Base-by-base conservation (phyloP, 1,140 invertebrate species). In the Solen grandis region DNA sequence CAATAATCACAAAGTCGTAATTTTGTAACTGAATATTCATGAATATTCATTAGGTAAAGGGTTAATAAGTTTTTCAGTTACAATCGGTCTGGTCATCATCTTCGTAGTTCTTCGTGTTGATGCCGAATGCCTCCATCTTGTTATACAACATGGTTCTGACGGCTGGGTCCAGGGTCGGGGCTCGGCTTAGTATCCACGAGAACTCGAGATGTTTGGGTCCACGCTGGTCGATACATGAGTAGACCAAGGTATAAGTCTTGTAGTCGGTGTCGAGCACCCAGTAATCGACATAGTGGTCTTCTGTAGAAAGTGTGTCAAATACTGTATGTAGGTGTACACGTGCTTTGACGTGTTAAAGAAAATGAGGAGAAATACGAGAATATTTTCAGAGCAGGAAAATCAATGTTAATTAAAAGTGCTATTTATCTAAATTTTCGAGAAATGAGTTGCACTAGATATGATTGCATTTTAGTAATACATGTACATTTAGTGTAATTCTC, bases 251-350 rank as follows among this genome's bases (percentile, higher is more conserved):
- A 60, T 85, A 86, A 27, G 55, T 82, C 13, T 70, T 62, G 70
- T 88, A 86, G 63, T 88, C 85, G 0, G 86, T 88, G 63, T 86
- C 85, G 16, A 88, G 29, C 13, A 88, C 80, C 81, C 84, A 85
- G 68, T 88, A 88, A 55, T 80, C 63, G 19, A 60, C 76, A 35
- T 80, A 84, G 0, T 76, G 82, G 10, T 65, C 65, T 19, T 29
- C 81, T 83, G 69, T 22, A 81, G n/a, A n/a, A 74, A 46, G 46
- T 13, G n/a, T 10, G 46, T 50, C 46, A n/a, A 50, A 13, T 13
- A 13, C 10, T 50, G 10, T 13, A 13, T 50, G n/a, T 50, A 50
- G n/a, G n/a, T 50, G n/a, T 50, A 50, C 10, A 50, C 46, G n/a
- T n/a, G n/a, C n/a, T n/a, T n/a, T n/a, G n/a, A n/a, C n/a, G n/a